Evolutionary conservation across 1,140 invertebrate species (phyloP).

Genomic region (Drosophila kepulauana): DNA sequence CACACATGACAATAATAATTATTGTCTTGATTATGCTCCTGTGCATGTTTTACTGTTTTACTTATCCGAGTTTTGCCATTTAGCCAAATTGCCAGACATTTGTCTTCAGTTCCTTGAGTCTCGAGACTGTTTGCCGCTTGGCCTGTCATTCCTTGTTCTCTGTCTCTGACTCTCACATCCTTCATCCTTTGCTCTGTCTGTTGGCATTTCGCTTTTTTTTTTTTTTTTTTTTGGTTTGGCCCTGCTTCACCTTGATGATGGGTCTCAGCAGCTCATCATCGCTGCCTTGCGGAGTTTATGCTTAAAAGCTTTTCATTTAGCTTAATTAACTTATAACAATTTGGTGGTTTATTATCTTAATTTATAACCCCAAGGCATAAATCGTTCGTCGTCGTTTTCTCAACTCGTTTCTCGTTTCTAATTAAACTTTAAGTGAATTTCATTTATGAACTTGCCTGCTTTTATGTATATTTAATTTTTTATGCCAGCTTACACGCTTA

Average conservation of each 20-base stretch:
- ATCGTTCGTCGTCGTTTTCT: conserved; percentile 44
- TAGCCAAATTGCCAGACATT: conserved; percentile 83
- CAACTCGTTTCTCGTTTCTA: conserved; percentile 10
- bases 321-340: conserved; percentile 83
- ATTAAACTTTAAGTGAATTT: conserved; percentile 59
- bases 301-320: conserved; percentile 81
- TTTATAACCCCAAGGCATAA: conserved; percentile 68
- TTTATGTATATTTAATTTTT: conserved; percentile 49
- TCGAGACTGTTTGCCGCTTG: conserved; percentile 7
- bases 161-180: conserved; percentile 4
- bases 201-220: conserved; percentile 30
- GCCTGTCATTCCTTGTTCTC: conserved; percentile 32
- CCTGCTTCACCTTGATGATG: conserved; percentile 54
- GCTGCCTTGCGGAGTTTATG: conserved; percentile 32
- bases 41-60: conserved; percentile 81
- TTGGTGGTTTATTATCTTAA: conserved; percentile 78
- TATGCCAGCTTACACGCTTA: not conserved
- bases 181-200: conserved; percentile 19
- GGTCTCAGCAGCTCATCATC: conserved; percentile 32
- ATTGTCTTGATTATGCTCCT: conserved; percentile 82
- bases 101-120: conserved; percentile 57
- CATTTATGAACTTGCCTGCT: conserved; percentile 34
- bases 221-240: conserved; percentile 14
- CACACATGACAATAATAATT: conserved; percentile 83
- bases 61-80: conserved; percentile 76